phyloP scores from a whole-genome alignment of 2,888 invertebrate genomes.

The Oxycera nigricornis region DNA sequence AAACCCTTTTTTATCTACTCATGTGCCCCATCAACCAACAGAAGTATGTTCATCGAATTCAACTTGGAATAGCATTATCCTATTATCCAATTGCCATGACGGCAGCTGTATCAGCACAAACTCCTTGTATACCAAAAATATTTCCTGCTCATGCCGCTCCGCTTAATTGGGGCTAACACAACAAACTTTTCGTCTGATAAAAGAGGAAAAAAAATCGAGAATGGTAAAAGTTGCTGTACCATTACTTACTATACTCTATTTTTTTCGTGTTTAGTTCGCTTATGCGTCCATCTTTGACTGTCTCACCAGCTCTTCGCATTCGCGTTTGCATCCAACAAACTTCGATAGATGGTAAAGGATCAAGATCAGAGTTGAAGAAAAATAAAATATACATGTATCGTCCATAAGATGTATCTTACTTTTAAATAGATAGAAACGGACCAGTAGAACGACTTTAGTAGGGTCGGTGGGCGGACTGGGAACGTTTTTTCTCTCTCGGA shows the following conservation, averaged over 20 bases:
- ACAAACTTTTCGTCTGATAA: slow-evolving; percentile 10
- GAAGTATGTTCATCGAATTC: slow-evolving; percentile 39
- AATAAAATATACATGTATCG: slow-evolving; percentile 49
- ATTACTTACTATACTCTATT: not conserved
- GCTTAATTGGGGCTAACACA: slow-evolving; percentile 15
- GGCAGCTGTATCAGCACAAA: slow-evolving; percentile 33
- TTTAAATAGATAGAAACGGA: slow-evolving; percentile 44
- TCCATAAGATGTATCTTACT: slow-evolving; percentile 45
- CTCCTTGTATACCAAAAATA: not conserved
- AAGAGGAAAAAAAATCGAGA: slow-evolving; percentile 22
- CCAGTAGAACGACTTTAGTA: not conserved
- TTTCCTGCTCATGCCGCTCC: not conserved
- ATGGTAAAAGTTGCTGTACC: slow-evolving; percentile 24
- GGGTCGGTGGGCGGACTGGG: no score
- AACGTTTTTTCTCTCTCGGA: no score
- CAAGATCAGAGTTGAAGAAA: slow-evolving; percentile 42
- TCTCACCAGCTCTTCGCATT: not conserved
- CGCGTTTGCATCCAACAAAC: not conserved
- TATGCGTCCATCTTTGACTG: not conserved
- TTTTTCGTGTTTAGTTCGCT: slow-evolving; percentile 26
- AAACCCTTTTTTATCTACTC: no score
- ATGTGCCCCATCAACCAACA: not conserved
- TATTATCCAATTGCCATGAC: slow-evolving; percentile 50
- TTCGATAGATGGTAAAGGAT: slow-evolving; percentile 47
- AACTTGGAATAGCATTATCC: slow-evolving; percentile 50